Percentiles rank a stretch among this genome's conserved stretches.
Evolutionary conservation across 2,797 vertebrate species (phyloP).

Genomic region (Carcharodon carcharias): DNA sequence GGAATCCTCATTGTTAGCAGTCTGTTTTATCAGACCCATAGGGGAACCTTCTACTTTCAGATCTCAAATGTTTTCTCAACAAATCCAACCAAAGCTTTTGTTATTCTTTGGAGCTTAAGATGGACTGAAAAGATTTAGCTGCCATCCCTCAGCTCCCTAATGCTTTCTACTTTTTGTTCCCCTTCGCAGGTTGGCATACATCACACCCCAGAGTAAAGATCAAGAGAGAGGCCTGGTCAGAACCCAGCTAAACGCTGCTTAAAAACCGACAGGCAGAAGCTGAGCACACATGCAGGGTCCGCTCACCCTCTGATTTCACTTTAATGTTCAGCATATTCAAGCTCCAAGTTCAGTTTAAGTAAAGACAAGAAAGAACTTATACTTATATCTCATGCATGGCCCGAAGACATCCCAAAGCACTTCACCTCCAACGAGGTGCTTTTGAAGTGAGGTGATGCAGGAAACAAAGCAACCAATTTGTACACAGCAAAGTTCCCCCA

Average conservation of each 20-base stretch:
- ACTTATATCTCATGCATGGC: no score
- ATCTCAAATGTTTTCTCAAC: constrained; percentile 13
- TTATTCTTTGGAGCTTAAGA: neutral
- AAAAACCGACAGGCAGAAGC: neutral
- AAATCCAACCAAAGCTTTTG: neutral
- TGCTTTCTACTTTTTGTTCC: neutral
- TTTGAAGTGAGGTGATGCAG: neutral
- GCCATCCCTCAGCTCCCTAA: neutral
- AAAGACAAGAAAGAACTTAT: neutral
- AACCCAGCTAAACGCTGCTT: neutral
- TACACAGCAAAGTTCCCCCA: no score
- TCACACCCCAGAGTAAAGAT: neutral
- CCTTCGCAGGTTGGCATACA: neutral
- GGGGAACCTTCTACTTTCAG: neutral
- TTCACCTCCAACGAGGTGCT: neutral
- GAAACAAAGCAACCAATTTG: neutral
- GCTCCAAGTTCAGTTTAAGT: neutral
- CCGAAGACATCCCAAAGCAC: neutral
- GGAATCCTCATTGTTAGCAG: neutral
- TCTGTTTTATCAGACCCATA: constrained; percentile 18
- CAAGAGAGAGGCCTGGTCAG: neutral
- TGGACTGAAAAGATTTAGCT: neutral
- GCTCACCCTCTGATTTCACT: neutral
- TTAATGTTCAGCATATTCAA: neutral
- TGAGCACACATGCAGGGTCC: no score